phyloP scores from a whole-genome alignment of 1,140 invertebrate genomes.

The Drosophila pruinosa region DNA sequence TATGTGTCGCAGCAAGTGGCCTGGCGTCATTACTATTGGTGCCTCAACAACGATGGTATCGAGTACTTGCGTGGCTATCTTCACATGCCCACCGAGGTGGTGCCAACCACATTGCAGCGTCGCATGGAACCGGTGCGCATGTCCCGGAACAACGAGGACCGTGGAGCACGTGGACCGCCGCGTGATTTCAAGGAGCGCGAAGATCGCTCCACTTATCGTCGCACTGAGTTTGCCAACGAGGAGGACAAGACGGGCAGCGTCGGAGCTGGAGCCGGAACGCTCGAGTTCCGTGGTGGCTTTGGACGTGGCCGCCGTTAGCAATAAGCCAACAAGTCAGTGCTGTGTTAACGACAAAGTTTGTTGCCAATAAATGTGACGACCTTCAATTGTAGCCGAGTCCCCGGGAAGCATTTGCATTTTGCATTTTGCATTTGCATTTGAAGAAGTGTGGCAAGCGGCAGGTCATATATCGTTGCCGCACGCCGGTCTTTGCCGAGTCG shows the following conservation, averaged over 20 bases:
- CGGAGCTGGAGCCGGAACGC: neutral
- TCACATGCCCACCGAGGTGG: constrained; percentile 22
- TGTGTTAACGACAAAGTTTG: too few relatives aligned
- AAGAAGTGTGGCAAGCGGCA: constrained; percentile 46
- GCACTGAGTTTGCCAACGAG: neutral
- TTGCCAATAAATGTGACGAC: neutral
- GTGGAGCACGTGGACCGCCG: neutral
- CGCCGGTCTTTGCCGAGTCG: constrained; percentile 69
- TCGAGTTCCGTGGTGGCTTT: constrained; percentile 22
- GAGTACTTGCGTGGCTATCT: constrained; percentile 23
- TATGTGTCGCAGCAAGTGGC: constrained; percentile 29
- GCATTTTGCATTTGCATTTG: constrained; percentile 56
- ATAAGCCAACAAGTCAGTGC: too few relatives aligned
- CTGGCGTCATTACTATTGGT: constrained; percentile 43
- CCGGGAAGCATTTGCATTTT: constrained; percentile 9
- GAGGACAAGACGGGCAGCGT: neutral
- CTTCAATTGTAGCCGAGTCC: neutral
- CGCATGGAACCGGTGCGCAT: constrained; percentile 21
- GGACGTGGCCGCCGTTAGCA: neutral
- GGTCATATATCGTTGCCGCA: constrained; percentile 57
- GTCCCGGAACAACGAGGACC: constrained; percentile 9
- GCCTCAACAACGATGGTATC: constrained; percentile 33
- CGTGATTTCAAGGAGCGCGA: constrained; percentile 17
- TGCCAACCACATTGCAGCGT: constrained; percentile 30
- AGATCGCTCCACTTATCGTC: constrained; percentile 16